These are phyloP conservation scores for Salmo trutta DNA, from an alignment of 2,797 vertebrate genomes.

Conservation along the genomic window DNA sequence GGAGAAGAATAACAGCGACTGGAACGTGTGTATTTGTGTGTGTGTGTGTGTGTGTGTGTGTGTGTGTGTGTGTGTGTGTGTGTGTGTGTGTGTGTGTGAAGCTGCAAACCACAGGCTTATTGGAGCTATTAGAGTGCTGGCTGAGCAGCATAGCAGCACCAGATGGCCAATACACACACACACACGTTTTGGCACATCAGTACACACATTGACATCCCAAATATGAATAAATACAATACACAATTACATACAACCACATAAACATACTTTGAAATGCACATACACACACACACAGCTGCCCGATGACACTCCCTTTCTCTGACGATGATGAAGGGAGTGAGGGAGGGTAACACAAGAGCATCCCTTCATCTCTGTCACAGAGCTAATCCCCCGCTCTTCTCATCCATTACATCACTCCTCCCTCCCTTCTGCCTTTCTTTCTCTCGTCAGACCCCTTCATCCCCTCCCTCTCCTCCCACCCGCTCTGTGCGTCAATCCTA, in stretches of 20 bases:
- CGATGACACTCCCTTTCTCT: constrained; percentile 21
- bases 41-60: constrained; percentile 39
- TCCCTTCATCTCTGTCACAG: constrained; percentile 70
- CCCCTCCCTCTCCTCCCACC: constrained; percentile 26
- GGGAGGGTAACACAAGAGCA: constrained; percentile 46
- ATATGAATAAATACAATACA: not conserved
- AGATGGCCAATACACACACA: constrained; percentile 68
- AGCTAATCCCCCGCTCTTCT: constrained; percentile 65
- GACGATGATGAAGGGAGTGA: constrained; percentile 48
- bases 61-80: constrained; percentile 41
- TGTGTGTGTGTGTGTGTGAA: constrained; percentile 44
- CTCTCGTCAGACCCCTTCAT: too few species aligned
- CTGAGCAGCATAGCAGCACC: constrained; percentile 69
- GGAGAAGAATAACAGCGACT: constrained; percentile 72
- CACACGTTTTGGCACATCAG: not conserved
- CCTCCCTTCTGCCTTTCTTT: not conserved
- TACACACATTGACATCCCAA: constrained; percentile 32
- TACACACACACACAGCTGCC: constrained; percentile 33
- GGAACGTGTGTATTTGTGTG: constrained; percentile 55
- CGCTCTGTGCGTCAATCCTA: constrained; percentile 55
- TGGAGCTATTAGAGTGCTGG: constrained; percentile 78
- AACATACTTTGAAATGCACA: too few species aligned
- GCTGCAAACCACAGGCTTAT: constrained; percentile 81
- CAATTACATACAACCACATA: too few species aligned
- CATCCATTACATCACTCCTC: constrained; percentile 63